Conservation (phyloP, 2,888 invertebrate genomes). For the Ctenicera cuprea region DNA sequence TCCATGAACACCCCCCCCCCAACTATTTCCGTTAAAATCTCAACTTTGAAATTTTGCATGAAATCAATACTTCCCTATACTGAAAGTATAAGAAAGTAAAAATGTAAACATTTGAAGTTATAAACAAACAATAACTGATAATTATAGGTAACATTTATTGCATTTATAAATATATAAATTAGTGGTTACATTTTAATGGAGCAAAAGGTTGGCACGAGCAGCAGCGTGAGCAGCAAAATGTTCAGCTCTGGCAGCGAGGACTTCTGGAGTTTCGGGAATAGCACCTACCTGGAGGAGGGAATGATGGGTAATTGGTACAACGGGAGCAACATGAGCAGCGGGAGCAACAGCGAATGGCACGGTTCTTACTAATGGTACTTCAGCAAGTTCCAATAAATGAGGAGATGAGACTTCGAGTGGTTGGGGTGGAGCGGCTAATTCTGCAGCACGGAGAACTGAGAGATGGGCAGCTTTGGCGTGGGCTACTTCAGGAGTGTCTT, state of each 20-base stretch:
- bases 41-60: too few relatives aligned
- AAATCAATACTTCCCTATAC: too few relatives aligned
- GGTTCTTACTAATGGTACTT: too few relatives aligned
- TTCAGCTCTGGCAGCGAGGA: constrained; percentile 57
- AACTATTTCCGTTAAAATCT: too few relatives aligned
- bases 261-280: constrained; percentile 59
- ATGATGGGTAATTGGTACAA: constrained; percentile 28
- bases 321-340: not conserved
- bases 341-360: not conserved
- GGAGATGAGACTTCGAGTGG: too few relatives aligned
- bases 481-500: constrained; percentile 61
- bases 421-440: constrained; percentile 20
- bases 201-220: constrained; percentile 21
- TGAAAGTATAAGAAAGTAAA: too few relatives aligned
- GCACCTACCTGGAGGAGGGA: constrained; percentile 5
- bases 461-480: constrained; percentile 58
- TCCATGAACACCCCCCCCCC: too few relatives aligned
- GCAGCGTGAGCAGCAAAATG: constrained; percentile 52
- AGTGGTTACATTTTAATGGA: not conserved
- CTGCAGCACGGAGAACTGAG: constrained; percentile 36
- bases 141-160: too few relatives aligned
- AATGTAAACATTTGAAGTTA: too few relatives aligned
- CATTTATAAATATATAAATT: too few relatives aligned
- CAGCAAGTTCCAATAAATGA: not conserved
- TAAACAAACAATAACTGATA: too few relatives aligned